Conservation (phyloP, 2,888 invertebrate species). For the Bugula neritina region DNA sequence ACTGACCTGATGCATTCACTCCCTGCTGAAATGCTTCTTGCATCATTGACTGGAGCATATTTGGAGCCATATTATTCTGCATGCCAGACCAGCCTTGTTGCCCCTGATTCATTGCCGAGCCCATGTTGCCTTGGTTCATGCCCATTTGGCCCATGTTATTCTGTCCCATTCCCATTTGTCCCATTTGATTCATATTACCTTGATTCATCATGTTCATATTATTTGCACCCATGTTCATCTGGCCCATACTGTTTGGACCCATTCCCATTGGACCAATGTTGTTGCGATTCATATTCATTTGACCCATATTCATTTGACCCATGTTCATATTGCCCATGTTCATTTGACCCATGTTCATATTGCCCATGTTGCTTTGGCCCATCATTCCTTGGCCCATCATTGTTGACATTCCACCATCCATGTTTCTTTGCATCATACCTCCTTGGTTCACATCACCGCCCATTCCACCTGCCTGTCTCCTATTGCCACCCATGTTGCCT, state of each 20-base stretch:
- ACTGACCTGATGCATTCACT: too few relatives aligned
- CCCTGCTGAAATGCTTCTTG: neutral
- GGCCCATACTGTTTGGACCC: neutral
- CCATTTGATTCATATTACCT: neutral
- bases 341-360: neutral
- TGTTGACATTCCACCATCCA: neutral
- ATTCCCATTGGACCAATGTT: neutral
- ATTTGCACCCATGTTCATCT: neutral
- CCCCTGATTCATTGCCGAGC: neutral
- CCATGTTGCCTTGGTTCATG: neutral
- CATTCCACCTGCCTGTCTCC: neutral
- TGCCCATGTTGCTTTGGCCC: too few relatives aligned
- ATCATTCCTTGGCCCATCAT: neutral
- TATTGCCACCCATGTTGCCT: neutral
- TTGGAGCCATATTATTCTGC: slow-evolving; percentile 1
- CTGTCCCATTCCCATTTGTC: neutral
- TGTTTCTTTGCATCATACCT: neutral
- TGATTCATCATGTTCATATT: neutral
- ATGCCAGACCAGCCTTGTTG: neutral
- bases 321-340: neutral
- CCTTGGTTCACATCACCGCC: neutral
- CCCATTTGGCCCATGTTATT: neutral
- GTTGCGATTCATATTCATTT: neutral
- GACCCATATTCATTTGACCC: neutral
- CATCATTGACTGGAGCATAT: neutral